Conservation (phyloP, 1,140 invertebrate genomes). For the Drosophila bifasciata region DNA sequence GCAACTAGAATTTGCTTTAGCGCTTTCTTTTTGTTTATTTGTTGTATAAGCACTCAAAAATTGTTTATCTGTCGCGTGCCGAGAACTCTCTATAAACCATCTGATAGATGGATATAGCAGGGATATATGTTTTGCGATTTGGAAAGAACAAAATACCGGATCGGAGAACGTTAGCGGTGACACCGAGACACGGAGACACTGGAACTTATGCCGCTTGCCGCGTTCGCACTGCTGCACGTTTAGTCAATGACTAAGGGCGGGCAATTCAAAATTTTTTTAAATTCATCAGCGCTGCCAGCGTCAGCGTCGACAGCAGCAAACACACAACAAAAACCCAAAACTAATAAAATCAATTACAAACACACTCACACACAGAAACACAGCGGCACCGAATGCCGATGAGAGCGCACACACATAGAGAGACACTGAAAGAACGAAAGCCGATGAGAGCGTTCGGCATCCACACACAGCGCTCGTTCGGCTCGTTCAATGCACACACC, state of each 20-base stretch:
- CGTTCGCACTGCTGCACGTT: constrained; percentile 83
- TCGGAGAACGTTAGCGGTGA: not conserved
- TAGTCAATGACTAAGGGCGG: constrained; percentile 84
- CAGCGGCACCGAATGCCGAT: constrained; percentile 28
- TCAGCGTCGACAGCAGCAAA: constrained; percentile 68
- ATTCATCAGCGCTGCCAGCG: constrained; percentile 66
- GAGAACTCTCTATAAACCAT: no score
- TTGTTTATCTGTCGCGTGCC: constrained; percentile 9
- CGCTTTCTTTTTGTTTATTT: constrained; percentile 1
- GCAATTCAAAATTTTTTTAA: constrained; percentile 84
- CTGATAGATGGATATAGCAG: no score
- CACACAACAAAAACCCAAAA: constrained; percentile 81
- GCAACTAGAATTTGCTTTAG: not conserved
- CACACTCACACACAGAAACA: constrained; percentile 64
- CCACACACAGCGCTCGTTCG: no score
- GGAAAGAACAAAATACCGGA: constrained; percentile 8
- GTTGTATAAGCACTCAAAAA: constrained; percentile 29
- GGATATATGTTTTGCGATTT: no score
- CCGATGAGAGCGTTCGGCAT: no score
- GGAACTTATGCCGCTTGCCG: constrained; percentile 55
- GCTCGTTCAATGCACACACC: not conserved
- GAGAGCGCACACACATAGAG: constrained; percentile 15
- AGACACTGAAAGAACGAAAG: no score
- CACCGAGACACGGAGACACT: constrained; percentile 20
- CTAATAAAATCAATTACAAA: constrained; percentile 84